A percentile compares a stretch with the other conserved stretches of the same genome.
These are phyloP conservation scores for Habroteleia sp. DNA, from an alignment of 2,888 invertebrate genomes.

Conservation along the genomic window DNA sequence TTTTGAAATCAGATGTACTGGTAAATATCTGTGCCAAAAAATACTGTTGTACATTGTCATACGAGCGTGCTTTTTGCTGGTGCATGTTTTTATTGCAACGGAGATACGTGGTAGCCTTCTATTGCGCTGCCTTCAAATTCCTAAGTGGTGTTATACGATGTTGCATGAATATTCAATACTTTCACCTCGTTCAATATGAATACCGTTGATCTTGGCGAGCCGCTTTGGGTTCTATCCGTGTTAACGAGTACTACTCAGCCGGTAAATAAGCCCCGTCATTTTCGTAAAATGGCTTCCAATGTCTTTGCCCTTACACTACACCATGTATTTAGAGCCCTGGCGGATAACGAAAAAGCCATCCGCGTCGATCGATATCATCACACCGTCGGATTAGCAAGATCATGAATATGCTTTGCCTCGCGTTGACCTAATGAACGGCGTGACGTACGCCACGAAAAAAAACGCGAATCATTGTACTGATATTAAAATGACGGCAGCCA, in stretches of 20 bases:
- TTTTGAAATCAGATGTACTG: neutral
- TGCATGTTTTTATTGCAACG: constrained; percentile 71
- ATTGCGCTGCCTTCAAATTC: constrained; percentile 58
- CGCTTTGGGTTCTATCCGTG: constrained; percentile 71
- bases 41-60: constrained; percentile 40
- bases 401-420: constrained; percentile 32
- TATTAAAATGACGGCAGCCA: neutral
- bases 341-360: constrained; percentile 24
- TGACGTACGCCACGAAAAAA: constrained; percentile 2
- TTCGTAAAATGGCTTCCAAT: constrained; percentile 42
- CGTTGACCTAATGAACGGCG: constrained; percentile 34
- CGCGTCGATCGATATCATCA: constrained; percentile 32
- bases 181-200: constrained; percentile 78
- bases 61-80: constrained; percentile 37
- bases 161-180: constrained; percentile 77
- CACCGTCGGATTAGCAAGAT: constrained; percentile 30
- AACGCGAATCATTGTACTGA: constrained; percentile 9
- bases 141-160: constrained; percentile 68
- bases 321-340: constrained; percentile 31
- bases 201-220: constrained; percentile 77
- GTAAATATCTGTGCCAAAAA: constrained; percentile 1
- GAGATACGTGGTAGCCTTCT: constrained; percentile 67
- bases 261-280: constrained; percentile 59
- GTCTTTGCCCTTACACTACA: constrained; percentile 26
- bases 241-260: constrained; percentile 67